phyloP scores from a whole-genome alignment of 2,888 invertebrate genomes.

The Lordiphosa fenestrarum region DNA sequence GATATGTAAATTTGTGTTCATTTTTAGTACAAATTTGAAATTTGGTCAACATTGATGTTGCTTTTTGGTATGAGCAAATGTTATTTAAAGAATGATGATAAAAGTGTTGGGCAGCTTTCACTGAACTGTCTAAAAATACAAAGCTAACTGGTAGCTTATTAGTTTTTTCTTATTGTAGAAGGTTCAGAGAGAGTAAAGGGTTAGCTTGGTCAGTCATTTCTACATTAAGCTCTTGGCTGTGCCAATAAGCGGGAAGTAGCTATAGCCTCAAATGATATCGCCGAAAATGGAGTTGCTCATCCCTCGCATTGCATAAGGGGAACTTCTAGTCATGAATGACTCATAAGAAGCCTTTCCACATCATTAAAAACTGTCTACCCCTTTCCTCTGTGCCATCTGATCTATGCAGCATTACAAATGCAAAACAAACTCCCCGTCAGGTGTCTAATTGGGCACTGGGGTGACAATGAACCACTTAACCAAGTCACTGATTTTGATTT shows the following conservation, averaged over 20 bases:
- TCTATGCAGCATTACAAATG: conserved; percentile 48
- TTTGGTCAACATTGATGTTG: conserved; percentile 2
- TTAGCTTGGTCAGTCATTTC: too few relatives aligned
- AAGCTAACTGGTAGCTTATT: too few relatives aligned
- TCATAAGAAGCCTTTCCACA: neutral
- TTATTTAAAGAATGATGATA: too few relatives aligned
- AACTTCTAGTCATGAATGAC: neutral
- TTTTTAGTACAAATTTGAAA: conserved; percentile 22
- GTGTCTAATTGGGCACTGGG: conserved; percentile 74
- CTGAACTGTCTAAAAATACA: too few relatives aligned
- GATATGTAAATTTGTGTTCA: conserved; percentile 43
- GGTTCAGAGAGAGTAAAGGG: too few relatives aligned
- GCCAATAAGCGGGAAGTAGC: too few relatives aligned
- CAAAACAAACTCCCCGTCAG: conserved; percentile 40
- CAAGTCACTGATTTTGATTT: conserved; percentile 15
- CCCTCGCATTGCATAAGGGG: too few relatives aligned
- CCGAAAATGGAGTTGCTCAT: too few relatives aligned
- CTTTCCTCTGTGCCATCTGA: conserved; percentile 19
- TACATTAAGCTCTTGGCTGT: too few relatives aligned
- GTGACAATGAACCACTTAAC: conserved; percentile 71
- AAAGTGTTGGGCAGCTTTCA: too few relatives aligned
- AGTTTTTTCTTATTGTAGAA: too few relatives aligned
- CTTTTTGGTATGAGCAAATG: neutral
- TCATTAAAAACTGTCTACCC: conserved; percentile 2
- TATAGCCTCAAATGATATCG: too few relatives aligned